These are phyloP conservation scores for Cynodonichthys magdalenae DNA, from an alignment of 2,797 vertebrate species.

Conservation along the genomic window DNA sequence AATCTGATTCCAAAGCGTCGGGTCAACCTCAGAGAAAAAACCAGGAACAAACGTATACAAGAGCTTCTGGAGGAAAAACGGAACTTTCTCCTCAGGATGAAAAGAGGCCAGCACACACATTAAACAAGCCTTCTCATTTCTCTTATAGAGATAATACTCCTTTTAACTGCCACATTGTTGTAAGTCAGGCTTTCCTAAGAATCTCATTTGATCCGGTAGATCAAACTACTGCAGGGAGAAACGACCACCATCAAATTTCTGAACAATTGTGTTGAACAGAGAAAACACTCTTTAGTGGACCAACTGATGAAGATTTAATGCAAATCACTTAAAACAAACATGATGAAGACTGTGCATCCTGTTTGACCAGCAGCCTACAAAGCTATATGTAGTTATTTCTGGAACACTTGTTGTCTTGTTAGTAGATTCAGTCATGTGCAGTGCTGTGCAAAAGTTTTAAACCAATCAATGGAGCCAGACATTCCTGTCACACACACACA, in stretches of 20 bases:
- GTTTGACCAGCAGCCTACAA: constrained; percentile 49
- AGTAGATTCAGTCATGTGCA: constrained; percentile 22
- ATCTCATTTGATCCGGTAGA: constrained; percentile 44
- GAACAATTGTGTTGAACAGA: constrained; percentile 60
- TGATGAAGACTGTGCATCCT: constrained; percentile 23
- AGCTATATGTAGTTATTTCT: constrained; percentile 28
- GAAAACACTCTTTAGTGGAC: constrained; percentile 26
- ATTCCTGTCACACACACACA: no score
- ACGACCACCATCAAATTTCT: constrained; percentile 64
- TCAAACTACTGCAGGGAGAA: constrained; percentile 36
- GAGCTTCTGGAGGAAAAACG: constrained; percentile 92
- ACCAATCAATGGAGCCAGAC: neutral
- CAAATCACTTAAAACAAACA: constrained; percentile 38
- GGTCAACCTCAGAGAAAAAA: constrained; percentile 86
- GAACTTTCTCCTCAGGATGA: constrained; percentile 86
- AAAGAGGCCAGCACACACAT: constrained; percentile 71
- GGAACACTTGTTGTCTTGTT: constrained; percentile 31
- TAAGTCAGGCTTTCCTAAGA: constrained; percentile 42
- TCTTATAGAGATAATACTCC: constrained; percentile 75
- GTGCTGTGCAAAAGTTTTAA: neutral
- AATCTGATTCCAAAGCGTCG: constrained; percentile 87
- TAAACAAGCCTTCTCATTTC: constrained; percentile 59
- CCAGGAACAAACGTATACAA: constrained; percentile 94
- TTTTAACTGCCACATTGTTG: constrained; percentile 41
- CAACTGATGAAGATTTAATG: constrained; percentile 49